Evolutionary conservation across 2,797 vertebrate species (phyloP).

Genomic region (Oceanodroma leucorhoa): DNA sequence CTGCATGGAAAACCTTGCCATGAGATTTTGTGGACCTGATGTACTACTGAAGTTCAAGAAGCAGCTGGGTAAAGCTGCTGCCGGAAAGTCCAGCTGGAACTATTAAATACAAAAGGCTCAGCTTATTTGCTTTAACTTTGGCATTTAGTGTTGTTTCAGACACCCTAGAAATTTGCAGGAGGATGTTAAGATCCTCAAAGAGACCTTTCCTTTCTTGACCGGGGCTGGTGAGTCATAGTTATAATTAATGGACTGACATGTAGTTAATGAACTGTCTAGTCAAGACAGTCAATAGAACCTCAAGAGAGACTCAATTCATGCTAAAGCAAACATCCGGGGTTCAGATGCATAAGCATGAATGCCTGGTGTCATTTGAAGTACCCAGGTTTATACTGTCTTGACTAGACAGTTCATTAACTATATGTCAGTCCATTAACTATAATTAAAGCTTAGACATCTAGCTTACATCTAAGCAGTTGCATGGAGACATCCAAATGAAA

Average conservation of each 20-base stretch:
- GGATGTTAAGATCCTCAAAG: background rate
- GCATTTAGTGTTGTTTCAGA: background rate
- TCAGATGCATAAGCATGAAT: background rate
- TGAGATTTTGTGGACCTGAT: background rate
- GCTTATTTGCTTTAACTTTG: background rate
- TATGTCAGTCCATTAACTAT: slow-evolving; percentile 26
- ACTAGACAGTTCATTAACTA: slow-evolving; percentile 42
- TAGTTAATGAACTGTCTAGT: background rate
- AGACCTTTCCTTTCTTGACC: background rate
- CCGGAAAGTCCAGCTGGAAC: background rate
- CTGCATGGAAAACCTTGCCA: background rate
- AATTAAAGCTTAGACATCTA: slow-evolving; percentile 22
- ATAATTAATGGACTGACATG: background rate
- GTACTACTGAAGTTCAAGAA: background rate
- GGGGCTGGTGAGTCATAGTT: background rate
- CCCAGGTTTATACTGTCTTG: background rate
- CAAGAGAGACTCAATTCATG: background rate
- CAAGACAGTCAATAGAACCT: background rate
- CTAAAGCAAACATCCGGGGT: background rate
- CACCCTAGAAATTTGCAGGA: background rate
- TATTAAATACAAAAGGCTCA: background rate
- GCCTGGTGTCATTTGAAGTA: background rate
- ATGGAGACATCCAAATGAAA: background rate
- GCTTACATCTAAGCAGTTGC: background rate
- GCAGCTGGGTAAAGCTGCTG: background rate